phyloP scores from a whole-genome alignment of 2,797 vertebrate genomes.

The Dryobates pubescens region DNA sequence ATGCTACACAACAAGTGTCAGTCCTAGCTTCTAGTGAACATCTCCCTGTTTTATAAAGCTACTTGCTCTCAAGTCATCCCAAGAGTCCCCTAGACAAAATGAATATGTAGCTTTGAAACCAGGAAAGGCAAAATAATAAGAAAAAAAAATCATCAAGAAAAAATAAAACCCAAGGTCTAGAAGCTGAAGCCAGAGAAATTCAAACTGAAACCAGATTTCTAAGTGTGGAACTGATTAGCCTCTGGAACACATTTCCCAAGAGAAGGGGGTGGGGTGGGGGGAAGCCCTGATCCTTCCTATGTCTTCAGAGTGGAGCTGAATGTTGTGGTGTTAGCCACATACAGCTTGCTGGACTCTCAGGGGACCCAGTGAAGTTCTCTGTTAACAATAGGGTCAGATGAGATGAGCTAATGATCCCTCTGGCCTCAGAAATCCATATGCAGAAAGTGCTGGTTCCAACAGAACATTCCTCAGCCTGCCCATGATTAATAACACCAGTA shows the following conservation, averaged over 20 bases:
- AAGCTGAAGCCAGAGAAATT: slow-evolving; percentile 42
- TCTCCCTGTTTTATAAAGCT: background rate
- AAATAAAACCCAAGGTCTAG: background rate
- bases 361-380: background rate
- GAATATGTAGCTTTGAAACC: background rate
- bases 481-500: slow-evolving; percentile 1
- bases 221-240: slow-evolving; percentile 56
- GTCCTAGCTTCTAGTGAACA: background rate
- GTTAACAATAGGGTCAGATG: background rate
- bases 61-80: background rate
- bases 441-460: background rate
- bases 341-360: background rate
- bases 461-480: slow-evolving; percentile 11
- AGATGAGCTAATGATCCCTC: background rate
- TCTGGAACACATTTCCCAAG: slow-evolving; percentile 7
- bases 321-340: background rate
- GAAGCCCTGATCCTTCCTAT: background rate
- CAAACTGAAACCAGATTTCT: slow-evolving; percentile 59
- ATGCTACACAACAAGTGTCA: background rate
- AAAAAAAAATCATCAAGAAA: background rate
- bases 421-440: background rate
- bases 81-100: background rate
- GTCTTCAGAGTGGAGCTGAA: background rate
- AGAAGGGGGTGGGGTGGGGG: background rate
- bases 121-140: slow-evolving; percentile 4